Evolutionary conservation across 2,113 vertebrate species (phyloP), one percentile per base, ranked within the genome.

Genomic region (Perccottus glenii): DNA sequence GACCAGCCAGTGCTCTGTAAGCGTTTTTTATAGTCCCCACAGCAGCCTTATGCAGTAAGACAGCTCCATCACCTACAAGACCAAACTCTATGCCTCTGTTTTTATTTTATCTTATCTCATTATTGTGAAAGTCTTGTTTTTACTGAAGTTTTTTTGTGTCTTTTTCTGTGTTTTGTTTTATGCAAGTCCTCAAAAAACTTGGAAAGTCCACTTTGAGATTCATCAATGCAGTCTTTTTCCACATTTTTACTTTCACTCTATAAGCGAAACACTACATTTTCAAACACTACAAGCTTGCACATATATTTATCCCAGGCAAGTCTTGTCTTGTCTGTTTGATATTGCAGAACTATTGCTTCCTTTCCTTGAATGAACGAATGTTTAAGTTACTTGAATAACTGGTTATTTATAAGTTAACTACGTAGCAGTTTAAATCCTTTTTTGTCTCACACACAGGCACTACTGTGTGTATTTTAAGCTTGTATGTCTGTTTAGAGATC

Each of bases 381-480:
- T 85, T 78, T 64, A 70, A 75, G 71, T 88, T 88, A 89, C 84
- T 89, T 88, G 82, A 91, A 87, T 73, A 55, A 5, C 2, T 67
- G 60, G 80, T 85, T 79, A 75, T 85, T 86, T 85, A 77, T n/a
- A n/a, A n/a, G n/a, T n/a, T 85, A 42, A 72, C 64, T 70, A 56
- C 46, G 72, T 80, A 86, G 75, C 76, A 57, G 46, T 66, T 77
- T 64, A 33, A 35, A 35, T 19, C 7, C 8, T 19, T 15, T 49
- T 49, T 49, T 15, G 11, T 45, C 9, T 45, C 38, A 38, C 40
- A 38, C 46, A 12, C 36, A 52, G 47, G 40, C 40, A 42, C 12
- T 32, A n/a, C 35, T 14, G 12, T 12, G 56, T 32, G 45, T 59
- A 60, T 69, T 73, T 55, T 10, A 43, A 70, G 80, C n/a, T n/a